Conservation (phyloP, 2,113 vertebrate species). For the Passer montanus region DNA sequence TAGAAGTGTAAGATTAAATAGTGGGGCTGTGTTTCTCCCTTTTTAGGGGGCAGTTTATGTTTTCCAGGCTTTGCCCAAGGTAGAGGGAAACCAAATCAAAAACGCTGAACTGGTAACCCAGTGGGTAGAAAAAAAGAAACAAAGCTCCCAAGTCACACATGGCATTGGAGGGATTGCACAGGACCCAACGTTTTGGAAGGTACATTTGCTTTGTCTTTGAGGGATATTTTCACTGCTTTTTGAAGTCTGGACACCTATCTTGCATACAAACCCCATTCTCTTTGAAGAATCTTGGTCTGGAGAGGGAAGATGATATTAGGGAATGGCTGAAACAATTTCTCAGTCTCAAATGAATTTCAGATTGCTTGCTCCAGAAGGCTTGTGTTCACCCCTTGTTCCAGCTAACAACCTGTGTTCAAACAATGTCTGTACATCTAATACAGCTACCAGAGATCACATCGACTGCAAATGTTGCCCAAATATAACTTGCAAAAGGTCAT, state of each 20-base stretch:
- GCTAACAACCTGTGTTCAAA: neutral
- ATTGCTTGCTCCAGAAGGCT: neutral
- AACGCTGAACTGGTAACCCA: neutral
- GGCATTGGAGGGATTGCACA: fast-evolving
- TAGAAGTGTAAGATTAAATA: neutral
- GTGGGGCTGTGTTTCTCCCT: neutral
- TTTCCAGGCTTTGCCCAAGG: neutral
- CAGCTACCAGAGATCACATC: neutral
- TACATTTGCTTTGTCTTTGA: neutral
- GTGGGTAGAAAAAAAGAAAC: neutral
- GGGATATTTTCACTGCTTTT: neutral
- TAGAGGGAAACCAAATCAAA: neutral
- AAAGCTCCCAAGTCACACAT: neutral
- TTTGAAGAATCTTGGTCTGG: neutral
- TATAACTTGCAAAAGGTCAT: neutral
- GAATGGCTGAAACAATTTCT: neutral
- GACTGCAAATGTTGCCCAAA: neutral
- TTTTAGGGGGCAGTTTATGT: neutral
- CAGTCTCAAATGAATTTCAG: neutral
- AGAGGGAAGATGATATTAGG: neutral
- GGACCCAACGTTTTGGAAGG: neutral
- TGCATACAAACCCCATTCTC: neutral
- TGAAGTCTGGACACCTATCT: neutral
- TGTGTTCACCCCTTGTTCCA: neutral
- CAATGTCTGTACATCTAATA: neutral